These are phyloP conservation scores for Furcula furcula DNA, from an alignment of 2,888 invertebrate genomes.

Conservation along the genomic window DNA sequence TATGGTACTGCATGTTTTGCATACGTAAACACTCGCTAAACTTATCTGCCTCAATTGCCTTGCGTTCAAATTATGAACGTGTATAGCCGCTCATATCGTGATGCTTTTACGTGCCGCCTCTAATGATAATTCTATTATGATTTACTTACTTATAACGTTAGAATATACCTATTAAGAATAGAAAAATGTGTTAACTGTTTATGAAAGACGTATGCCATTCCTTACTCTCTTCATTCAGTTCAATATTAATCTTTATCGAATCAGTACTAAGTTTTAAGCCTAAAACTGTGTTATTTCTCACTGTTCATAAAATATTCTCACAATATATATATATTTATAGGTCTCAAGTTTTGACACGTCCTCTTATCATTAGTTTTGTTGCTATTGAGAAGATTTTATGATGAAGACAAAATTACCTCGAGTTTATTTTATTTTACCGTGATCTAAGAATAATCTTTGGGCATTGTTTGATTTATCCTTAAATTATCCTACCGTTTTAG, in stretches of 20 bases:
- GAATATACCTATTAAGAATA: no score
- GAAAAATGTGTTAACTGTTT: no score
- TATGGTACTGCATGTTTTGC: conserved; percentile 12
- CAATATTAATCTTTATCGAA: no score
- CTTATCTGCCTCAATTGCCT: conserved; percentile 12
- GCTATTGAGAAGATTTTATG: conserved; percentile 9
- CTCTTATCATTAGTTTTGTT: conserved; percentile 35
- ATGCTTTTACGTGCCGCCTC: conserved; percentile 9
- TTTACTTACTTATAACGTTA: no score
- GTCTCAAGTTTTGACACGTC: conserved; percentile 9
- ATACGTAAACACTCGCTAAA: conserved; percentile 20
- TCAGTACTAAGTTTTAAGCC: no score
- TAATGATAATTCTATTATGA: conserved; percentile 17
- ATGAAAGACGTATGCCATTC: no score
- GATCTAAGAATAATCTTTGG: conserved; percentile 7
- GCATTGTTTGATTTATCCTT: conserved; percentile 8
- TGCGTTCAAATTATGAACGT: no score
- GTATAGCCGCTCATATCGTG: conserved; percentile 7
- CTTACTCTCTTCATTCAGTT: no score
- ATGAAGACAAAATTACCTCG: background rate
- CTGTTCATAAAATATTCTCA: background rate
- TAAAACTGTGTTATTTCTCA: no score
- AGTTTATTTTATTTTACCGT: conserved; percentile 6
- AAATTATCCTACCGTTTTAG: background rate
- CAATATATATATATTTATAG: background rate